phyloP scores from a whole-genome alignment of 2,113 vertebrate species.

The Apeltes quadracus region DNA sequence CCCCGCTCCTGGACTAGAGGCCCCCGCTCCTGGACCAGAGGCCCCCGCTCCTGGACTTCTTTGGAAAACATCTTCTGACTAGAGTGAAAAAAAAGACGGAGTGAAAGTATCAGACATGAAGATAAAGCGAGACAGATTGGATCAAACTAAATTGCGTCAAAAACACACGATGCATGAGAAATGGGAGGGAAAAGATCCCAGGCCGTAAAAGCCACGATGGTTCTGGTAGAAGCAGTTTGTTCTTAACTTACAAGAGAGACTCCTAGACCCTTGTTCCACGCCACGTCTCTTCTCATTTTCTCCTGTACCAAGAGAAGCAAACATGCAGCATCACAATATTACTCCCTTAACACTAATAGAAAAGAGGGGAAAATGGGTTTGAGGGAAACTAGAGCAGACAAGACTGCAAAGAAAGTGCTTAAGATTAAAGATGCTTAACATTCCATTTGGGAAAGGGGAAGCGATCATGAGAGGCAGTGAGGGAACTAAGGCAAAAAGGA shows the following conservation, averaged over 20 bases:
- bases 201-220: not conserved
- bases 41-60: too few species aligned
- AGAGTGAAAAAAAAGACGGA: not conserved
- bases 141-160: not conserved
- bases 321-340: not conserved
- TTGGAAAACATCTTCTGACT: conserved; percentile 20
- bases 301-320: conserved; percentile 3
- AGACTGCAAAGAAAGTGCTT: too few species aligned
- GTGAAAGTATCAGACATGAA: not conserved
- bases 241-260: conserved; percentile 55
- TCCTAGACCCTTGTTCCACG: not conserved
- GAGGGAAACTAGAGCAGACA: too few species aligned
- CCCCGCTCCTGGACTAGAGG: too few species aligned
- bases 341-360: too few species aligned
- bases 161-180: conserved; percentile 27
- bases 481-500: too few species aligned
- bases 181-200: conserved; percentile 6
- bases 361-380: too few species aligned
- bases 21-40: too few species aligned
- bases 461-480: too few species aligned
- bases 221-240: not conserved
- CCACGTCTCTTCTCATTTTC: conserved; percentile 46
- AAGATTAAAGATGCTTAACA: too few species aligned
- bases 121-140: not conserved
- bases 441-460: too few species aligned